Evolutionary conservation across 2,113 vertebrate genomes (phyloP), one percentile per base, ranked within the genome.

Genomic region (Gallinago jamesoni): DNA sequence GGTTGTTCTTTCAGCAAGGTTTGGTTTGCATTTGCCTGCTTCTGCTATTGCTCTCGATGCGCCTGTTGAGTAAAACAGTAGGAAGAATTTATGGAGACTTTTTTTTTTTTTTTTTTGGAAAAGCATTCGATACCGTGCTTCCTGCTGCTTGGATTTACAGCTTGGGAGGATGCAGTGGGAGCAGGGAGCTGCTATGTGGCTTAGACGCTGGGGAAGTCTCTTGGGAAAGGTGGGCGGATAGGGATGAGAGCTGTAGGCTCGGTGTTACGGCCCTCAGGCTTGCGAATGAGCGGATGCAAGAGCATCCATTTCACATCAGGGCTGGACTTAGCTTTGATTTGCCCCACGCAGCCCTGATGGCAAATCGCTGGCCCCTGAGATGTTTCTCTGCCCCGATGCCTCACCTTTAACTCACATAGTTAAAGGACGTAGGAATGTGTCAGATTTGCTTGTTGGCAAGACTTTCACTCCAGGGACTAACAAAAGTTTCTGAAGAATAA

Each of bases 121-220:
- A 55, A 93, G 55, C 14, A 35, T 83, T 91, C 8, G 21, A 83
- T 91, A 47, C n/a, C 0, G 1, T 63, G 68, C 79, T 90, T 88
- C 72, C 83, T 88, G 68, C 87, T 63, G 25, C 23, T 39, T 92
- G 87, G 82, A 92, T 94, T 96, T 94, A 86, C 47, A 67, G 83
- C 68, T 67, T 93, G 59, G 66, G 59, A 90, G 76, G 68, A 47
- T 67, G 59, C n/a, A 77, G 28, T 33, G 45, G 11, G 68, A 88
- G 28, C 3, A 2, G 20, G 14, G 50, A 92, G 79, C 83, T 92
- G 59, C 63, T 73, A 20, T 24, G 4, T n/a, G 83, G 59, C 50
- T 92, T 35, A 55, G 31, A 57, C 3, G 2, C 27, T 18, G 27
- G 20, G 28, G 35, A 83, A 50, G 2, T 62, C 24, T 48, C 37